Evolutionary conservation across 1,140 invertebrate species (phyloP).

Genomic region (Neodiprion fabricii): DNA sequence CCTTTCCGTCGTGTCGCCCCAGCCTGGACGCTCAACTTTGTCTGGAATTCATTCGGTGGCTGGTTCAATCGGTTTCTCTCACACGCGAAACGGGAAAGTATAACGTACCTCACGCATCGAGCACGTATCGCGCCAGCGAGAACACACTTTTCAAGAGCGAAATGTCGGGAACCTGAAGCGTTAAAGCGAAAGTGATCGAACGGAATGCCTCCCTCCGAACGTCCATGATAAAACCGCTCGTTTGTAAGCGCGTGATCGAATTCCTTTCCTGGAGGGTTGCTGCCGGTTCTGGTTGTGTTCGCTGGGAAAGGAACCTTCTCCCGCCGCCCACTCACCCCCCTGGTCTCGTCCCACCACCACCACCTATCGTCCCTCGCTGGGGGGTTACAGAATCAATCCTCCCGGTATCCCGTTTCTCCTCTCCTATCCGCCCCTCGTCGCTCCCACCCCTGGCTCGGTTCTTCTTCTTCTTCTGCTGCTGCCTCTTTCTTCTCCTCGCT

Average conservation of each 20-base stretch:
- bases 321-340: background rate
- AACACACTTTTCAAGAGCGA: conserved; percentile 1
- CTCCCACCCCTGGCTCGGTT: background rate
- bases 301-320: background rate
- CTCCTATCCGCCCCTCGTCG: background rate
- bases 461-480: background rate
- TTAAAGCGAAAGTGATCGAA: conserved; percentile 18
- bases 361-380: background rate
- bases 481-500: background rate
- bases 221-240: conserved; percentile 17
- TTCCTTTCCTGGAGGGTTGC: conserved; percentile 16
- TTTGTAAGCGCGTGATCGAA: conserved; percentile 17
- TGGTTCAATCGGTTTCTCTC: background rate
- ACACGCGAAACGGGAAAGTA: background rate
- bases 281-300: conserved; percentile 11
- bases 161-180: conserved; percentile 3
- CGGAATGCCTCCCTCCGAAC: conserved; percentile 13
- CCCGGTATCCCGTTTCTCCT: background rate
- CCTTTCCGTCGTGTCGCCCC: background rate
- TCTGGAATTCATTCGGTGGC: conserved; percentile 1
- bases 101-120: conserved; percentile 1
- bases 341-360: background rate
- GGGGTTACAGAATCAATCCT: conserved; percentile 15
- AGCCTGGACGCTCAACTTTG: background rate
- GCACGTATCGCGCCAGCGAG: background rate